Conservation (phyloP, 2,797 vertebrate species). For the Crocidura indochinensis region DNA sequence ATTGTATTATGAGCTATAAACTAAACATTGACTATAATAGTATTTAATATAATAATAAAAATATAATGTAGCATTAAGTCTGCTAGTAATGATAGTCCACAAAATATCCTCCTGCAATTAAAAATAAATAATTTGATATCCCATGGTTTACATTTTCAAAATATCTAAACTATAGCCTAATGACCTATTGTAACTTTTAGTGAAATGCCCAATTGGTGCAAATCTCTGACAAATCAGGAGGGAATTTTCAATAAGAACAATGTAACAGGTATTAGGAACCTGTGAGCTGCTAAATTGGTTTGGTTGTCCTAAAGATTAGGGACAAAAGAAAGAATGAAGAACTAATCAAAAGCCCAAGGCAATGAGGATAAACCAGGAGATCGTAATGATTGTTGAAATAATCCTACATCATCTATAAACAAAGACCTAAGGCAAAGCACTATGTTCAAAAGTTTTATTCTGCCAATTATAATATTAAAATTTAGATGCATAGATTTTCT, state of each 20-base stretch:
- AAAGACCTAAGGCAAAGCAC: neutral
- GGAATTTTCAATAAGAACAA: neutral
- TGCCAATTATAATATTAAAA: neutral
- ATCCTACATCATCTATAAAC: neutral
- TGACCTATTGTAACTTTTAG: neutral
- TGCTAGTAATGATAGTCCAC: neutral
- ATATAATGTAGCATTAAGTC: too few species aligned
- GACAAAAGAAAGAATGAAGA: neutral
- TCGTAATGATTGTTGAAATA: conserved; percentile 4
- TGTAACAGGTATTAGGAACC: neutral
- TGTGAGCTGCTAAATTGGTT: neutral
- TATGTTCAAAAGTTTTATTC: neutral
- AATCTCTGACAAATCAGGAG: neutral
- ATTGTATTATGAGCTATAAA: neutral
- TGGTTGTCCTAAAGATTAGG: neutral
- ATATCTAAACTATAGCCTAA: neutral
- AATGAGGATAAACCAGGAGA: neutral
- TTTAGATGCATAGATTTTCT: neutral
- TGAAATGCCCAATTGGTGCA: neutral
- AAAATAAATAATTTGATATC: conserved; percentile 41
- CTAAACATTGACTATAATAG: conserved; percentile 30
- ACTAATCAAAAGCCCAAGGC: neutral
- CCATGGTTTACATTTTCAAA: neutral
- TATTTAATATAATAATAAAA: too few species aligned
- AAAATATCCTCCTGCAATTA: conserved; percentile 1